Evolutionary conservation across 2,113 vertebrate species (phyloP), one percentile per base, ranked within the genome.

Genomic region (Clarias macrocephalus): DNA sequence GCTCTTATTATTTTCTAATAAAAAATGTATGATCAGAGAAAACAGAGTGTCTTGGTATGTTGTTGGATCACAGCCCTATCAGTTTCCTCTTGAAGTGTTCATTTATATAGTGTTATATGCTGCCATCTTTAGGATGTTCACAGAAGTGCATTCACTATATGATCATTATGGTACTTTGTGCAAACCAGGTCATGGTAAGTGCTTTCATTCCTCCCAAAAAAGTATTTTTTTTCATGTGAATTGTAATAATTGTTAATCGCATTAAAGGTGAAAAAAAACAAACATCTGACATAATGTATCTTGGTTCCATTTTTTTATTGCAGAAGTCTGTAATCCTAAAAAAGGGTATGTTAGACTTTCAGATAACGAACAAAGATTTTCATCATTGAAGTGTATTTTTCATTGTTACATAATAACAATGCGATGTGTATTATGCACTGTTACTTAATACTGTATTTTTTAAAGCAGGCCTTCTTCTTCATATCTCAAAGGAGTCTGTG

Each of bases 41-140:
- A 23, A 52, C 25, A 52, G 56, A 42, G 62, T 54, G 62, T 54
- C 15, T 68, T 82, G 21, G 30, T 79, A 54, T 37, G 30, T 37
- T 80, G 62, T 63, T 15, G 0, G 56, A 48, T 23, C 59, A 23
- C 3, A 88, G 60, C 18, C 11, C 23, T 3, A 60, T 25, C 8
- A 5, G 19, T 0, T 68, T 48, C 48, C 48, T 48, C 48, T 0
- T 65, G 11, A 82, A 28, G 12, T n/a, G 4, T 52, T 48, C 1
- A 8, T 73, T 63, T 75, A 72, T 73, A 37, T 5, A 48, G 59
- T 66, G 70, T 30, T 23, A 70, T 90, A 75, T 85, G 84, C 87
- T 80, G 84, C 87, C 65, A 86, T 88, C 89, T 86, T 3, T 59
- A 84, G 89, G 87, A 15, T 62, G 28, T 33, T 81, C 66, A 68